Evolutionary conservation across 2,113 vertebrate species (phyloP).

Genomic region (Cyprinus carpio): DNA sequence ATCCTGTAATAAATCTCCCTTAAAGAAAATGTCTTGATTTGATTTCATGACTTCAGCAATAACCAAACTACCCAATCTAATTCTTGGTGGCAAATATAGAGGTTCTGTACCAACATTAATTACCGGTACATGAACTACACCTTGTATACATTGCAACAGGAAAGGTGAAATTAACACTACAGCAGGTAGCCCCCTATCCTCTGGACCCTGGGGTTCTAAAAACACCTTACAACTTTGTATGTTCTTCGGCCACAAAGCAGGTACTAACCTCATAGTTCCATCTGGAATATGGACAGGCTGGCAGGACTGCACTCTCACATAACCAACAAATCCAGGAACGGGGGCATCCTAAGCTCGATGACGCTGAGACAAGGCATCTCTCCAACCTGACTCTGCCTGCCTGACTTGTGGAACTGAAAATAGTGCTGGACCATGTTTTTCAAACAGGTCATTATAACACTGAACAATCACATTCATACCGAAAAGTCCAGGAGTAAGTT

Average conservation of each 20-base stretch:
- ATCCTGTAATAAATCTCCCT: not conserved
- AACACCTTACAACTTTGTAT: not conserved
- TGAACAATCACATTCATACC: constrained; percentile 27
- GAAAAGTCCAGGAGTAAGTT: not conserved
- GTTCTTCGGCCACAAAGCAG: not conserved
- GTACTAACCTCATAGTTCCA: constrained; percentile 4
- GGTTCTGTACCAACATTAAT: not conserved
- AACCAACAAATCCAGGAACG: not conserved
- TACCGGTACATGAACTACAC: not conserved
- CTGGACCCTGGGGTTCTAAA: not conserved
- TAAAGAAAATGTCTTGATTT: not conserved
- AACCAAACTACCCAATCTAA: not conserved
- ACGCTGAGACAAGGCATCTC: not conserved
- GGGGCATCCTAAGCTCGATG: not conserved
- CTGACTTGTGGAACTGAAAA: not conserved
- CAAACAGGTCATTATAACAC: constrained; percentile 3
- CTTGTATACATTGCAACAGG: not conserved
- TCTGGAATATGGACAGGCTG: not conserved
- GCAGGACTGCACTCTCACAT: not conserved
- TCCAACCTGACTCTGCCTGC: not conserved
- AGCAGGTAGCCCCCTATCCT: not conserved
- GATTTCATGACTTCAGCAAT: not conserved
- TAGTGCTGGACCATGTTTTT: not conserved
- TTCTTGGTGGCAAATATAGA: not conserved
- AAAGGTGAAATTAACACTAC: not conserved